Evolutionary conservation across 2,113 vertebrate genomes (phyloP).

Genomic region (Trochalopteron elliotii): DNA sequence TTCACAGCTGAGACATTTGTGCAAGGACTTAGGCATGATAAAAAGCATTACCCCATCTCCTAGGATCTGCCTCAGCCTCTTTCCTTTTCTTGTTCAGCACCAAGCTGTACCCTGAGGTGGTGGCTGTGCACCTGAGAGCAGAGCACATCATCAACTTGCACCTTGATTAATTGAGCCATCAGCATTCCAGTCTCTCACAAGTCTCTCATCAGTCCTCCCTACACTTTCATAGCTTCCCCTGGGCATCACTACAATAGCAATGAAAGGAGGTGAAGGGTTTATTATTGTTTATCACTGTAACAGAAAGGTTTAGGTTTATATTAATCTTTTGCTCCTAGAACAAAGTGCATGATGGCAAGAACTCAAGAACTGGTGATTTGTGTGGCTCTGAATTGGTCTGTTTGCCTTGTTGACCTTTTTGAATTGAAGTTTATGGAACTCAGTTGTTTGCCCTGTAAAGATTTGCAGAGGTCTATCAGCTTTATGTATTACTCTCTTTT

Average conservation of each 20-base stretch:
- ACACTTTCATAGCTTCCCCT: not conserved
- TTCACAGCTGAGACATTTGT: not conserved
- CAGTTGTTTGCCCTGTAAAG: not conserved
- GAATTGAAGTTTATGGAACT: slow-evolving; percentile 16
- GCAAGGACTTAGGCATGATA: too few relatives aligned
- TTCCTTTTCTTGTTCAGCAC: not conserved
- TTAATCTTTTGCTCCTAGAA: not conserved
- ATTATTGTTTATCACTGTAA: not conserved
- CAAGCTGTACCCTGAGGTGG: not conserved
- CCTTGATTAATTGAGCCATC: not conserved
- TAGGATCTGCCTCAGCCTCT: not conserved
- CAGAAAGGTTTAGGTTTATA: not conserved
- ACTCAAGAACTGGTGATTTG: slow-evolving; percentile 12
- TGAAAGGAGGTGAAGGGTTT: not conserved
- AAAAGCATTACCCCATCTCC: not conserved
- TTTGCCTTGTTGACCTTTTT: slow-evolving; percentile 13
- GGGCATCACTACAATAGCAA: not conserved
- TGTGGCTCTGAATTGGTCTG: not conserved
- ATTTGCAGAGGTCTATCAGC: not conserved
- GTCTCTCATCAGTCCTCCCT: not conserved
- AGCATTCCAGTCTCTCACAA: not conserved
- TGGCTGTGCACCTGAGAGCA: not conserved
- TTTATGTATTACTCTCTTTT: not conserved
- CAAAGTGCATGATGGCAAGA: not conserved
- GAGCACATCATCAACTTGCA: not conserved